Evolutionary conservation across 2,113 vertebrate species (phyloP).

Genomic region (Myrmecobius fasciatus): DNA sequence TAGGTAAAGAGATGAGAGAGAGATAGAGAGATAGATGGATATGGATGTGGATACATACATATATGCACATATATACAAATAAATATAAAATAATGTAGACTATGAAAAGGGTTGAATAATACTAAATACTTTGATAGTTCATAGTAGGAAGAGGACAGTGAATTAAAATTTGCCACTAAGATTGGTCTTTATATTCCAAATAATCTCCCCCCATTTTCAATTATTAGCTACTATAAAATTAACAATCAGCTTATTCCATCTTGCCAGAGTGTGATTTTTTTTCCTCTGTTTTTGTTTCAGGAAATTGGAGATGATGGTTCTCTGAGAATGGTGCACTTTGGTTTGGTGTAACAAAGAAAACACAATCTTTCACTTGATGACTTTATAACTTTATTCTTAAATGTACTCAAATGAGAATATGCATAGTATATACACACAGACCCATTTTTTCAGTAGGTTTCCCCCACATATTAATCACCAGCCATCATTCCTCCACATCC

Average conservation of each 20-base stretch:
- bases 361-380: not conserved
- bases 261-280: constrained; percentile 39
- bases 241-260: not conserved
- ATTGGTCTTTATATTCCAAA: not conserved
- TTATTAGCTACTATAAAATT: not conserved
- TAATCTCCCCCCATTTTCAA: not conserved
- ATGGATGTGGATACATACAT: too few species aligned
- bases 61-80: not conserved
- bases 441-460: not conserved
- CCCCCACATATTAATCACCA: not conserved
- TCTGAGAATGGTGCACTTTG: constrained; percentile 90
- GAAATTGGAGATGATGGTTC: constrained; percentile 73
- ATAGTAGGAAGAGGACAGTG: not conserved
- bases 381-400: not conserved
- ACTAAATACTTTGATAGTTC: not conserved
- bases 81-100: not conserved
- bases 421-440: not conserved
- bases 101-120: not conserved
- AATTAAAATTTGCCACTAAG: not conserved
- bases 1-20: too few species aligned
- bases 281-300: constrained; percentile 79
- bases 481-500: not conserved
- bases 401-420: not conserved
- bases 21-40: too few species aligned
- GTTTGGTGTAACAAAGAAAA: constrained; percentile 85